Evolutionary conservation across 30 jellyfish, hydroid and myxozoan species (phyloP), one percentile per base, ranked within the genome.

Genomic region (Aurelia aurita): DNA sequence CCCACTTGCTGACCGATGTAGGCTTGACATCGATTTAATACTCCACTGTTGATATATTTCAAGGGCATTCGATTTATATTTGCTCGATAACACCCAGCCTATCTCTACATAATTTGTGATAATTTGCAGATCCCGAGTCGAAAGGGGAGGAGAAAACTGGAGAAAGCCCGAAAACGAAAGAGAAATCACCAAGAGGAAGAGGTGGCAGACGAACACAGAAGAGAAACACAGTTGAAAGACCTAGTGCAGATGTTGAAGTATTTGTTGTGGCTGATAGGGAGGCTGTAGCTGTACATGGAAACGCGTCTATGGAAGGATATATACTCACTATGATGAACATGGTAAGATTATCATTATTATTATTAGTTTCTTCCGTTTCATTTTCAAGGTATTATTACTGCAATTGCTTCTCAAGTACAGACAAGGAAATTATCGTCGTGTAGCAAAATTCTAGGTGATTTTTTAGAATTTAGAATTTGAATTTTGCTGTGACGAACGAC

Each of bases 311-410:
- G 71, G 89, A 85, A 53, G 96, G 82, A 22, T 95, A 95, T 77
- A 92, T 95, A 7, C 67, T 95, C 55, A 95, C 99, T 6, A 95
- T 95, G 97, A 95, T 95, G 99, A 95, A 95, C 54, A 95, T 95
- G 99, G 99, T 95, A 75, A 76, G 96, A 45, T 14, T 39, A 4
- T 15, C 34, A 28, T 11, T 77, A 74, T 22, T 62, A 10, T 53
- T 10, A 47, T 47, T 47, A 10, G 16, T 53, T 34, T 34, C 0
- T 34, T 34, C 4, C 7, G 10, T 34, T 34, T 3, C 46, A 34
- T 34, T 34, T 34, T 2, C 46, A 0, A 0, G 46, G 46, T 0
- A 34, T 34, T 10, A 2, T 34, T 34, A 34, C 5, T 34, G 46
- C 4, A 34, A 1, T 1, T 34, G 4, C 2, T 34, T 34, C 46